A percentile compares a stretch with the other conserved stretches of the same genome.
These are phyloP conservation scores for Hippasteria phrygiana DNA, from an alignment of 53 echinoderm and acorn worm genomes.

Conservation along the genomic window DNA sequence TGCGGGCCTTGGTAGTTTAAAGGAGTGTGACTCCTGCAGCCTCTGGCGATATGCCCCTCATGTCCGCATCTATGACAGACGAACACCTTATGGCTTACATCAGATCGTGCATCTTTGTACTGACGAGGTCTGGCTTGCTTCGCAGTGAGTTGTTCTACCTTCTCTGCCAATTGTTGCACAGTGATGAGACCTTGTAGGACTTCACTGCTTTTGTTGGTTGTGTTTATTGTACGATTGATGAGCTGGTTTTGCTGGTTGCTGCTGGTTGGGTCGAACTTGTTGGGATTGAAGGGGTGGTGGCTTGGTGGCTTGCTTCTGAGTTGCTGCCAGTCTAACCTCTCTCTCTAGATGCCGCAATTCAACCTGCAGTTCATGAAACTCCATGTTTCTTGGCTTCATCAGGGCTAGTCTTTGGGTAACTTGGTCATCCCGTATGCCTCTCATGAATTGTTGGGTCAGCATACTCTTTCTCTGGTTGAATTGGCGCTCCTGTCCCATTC, in stretches of 20 bases:
- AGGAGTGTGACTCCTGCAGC: slow-evolving; percentile 22
- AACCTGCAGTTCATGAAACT: background rate
- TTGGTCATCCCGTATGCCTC: slow-evolving; percentile 15
- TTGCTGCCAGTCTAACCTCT: background rate
- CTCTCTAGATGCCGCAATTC: slow-evolving; percentile 5
- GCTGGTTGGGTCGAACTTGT: background rate
- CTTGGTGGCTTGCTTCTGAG: background rate
- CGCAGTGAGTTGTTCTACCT: background rate
- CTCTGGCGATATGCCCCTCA: slow-evolving; percentile 4
- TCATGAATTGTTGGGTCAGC: slow-evolving; percentile 35
- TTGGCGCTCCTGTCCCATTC: background rate
- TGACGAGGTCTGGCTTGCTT: background rate
- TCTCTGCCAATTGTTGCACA: slow-evolving; percentile 1
- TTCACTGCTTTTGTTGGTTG: background rate
- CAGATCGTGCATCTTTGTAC: background rate
- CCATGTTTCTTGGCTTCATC: slow-evolving; percentile 16
- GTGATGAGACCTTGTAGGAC: background rate
- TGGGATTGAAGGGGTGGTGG: background rate
- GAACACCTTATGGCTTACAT: background rate
- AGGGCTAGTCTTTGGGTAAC: slow-evolving; percentile 14
- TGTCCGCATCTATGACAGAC: slow-evolving; percentile 11
- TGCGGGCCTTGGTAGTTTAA: slow-evolving; percentile 51
- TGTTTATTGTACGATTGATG: background rate
- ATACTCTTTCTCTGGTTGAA: background rate
- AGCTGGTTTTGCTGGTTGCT: background rate